Conservation (phyloP, 2,888 invertebrate species). For the Campoplex capitator region DNA sequence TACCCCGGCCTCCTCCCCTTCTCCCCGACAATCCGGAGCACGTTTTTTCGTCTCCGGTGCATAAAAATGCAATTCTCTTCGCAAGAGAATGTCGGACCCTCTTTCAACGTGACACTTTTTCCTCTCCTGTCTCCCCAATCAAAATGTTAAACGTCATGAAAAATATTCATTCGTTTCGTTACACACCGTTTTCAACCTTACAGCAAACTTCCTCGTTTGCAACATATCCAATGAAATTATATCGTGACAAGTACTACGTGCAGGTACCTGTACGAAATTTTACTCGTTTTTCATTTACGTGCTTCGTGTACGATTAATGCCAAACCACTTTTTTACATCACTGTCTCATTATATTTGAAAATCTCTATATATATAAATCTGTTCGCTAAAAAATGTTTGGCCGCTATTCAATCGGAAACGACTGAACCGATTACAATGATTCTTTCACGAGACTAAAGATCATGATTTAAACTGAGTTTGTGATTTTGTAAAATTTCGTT, state of each 20-base stretch:
- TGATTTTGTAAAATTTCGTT: too few relatives aligned
- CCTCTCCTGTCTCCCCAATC: background rate
- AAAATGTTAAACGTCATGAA: conserved; percentile 17
- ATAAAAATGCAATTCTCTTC: conserved; percentile 46
- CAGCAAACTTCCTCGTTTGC: conserved; percentile 27
- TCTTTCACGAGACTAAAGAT: too few relatives aligned
- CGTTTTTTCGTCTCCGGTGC: conserved; percentile 39
- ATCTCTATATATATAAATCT: too few relatives aligned
- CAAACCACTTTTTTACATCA: background rate
- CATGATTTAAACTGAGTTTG: too few relatives aligned
- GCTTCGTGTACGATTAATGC: conserved; percentile 13
- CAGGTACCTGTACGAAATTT: conserved; percentile 60
- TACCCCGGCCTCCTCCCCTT: background rate
- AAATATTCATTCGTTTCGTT: conserved; percentile 34
- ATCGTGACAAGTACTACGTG: conserved; percentile 56
- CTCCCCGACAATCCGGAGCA: conserved; percentile 24
- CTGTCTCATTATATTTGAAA: background rate
- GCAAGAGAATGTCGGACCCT: conserved; percentile 30
- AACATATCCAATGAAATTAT: conserved; percentile 23
- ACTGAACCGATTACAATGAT: too few relatives aligned
- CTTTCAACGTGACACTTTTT: conserved; percentile 46
- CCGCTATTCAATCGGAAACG: too few relatives aligned
- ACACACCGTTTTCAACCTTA: conserved; percentile 9
- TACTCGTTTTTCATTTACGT: conserved; percentile 26
- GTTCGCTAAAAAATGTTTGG: too few relatives aligned